Percentiles rank a stretch among this genome's conserved stretches.
phyloP scores from a whole-genome alignment of 2,113 vertebrate genomes.

The Pan troglodytes region NHGRI_mPanTro3-v2.1_pri NC_072409.2:99494001-99494500 shows the following conservation, averaged over 20 bases:
- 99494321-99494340: slow-evolving; percentile 5
- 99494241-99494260: slow-evolving; percentile 45
- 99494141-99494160: slow-evolving; percentile 75
- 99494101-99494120: slow-evolving; percentile 28
- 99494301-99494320: neutral
- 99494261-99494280: slow-evolving; percentile 61
- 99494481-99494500: slow-evolving; percentile 80
- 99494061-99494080: neutral
- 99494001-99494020: neutral
- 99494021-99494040: neutral
- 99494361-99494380: slow-evolving; percentile 52
- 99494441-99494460: slow-evolving; percentile 72
- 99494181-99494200: neutral
- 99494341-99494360: slow-evolving; percentile 51
- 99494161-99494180: neutral
- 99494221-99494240: slow-evolving; percentile 32
- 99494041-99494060: neutral
- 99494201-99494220: neutral
- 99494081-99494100: neutral
- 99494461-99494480: slow-evolving; percentile 79
- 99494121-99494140: neutral
- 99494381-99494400: slow-evolving; percentile 61
- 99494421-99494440: slow-evolving; percentile 72
- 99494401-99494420: slow-evolving; percentile 58
- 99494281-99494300: slow-evolving; percentile 67